phyloP scores from a whole-genome alignment of 2,797 vertebrate genomes.

The Esox lucius region DNA sequence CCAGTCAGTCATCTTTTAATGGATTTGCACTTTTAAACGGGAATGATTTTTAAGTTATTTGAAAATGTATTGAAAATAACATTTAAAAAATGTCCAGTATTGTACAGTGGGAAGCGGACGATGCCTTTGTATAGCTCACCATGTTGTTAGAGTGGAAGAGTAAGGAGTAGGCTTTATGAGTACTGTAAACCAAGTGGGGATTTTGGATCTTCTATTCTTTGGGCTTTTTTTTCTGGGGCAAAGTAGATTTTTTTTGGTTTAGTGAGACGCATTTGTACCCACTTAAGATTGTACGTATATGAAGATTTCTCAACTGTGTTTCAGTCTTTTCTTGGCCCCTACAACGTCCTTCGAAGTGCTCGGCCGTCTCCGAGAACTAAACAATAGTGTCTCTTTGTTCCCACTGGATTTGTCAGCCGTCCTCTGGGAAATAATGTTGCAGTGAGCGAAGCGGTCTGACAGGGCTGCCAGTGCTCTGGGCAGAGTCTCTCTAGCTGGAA shows the following conservation, averaged over 20 bases:
- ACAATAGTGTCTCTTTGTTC: not conserved
- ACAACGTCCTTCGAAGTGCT: not conserved
- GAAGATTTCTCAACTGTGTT: not conserved
- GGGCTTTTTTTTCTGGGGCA: not conserved
- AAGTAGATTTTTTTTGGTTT: not conserved
- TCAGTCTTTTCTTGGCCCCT: not conserved
- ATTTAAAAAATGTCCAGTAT: slow-evolving; percentile 38
- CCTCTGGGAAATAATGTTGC: not conserved
- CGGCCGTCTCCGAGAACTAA: not conserved
- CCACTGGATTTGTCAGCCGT: not conserved
- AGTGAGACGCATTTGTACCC: not conserved
- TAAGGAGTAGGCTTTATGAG: slow-evolving; percentile 49
- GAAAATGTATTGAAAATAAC: slow-evolving; percentile 35
- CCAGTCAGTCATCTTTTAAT: slow-evolving; percentile 40
- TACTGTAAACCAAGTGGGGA: slow-evolving; percentile 42
- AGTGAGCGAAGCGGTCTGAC: not conserved
- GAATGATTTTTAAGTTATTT: slow-evolving; percentile 56
- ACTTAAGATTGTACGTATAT: not conserved
- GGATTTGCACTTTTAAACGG: slow-evolving; percentile 59
- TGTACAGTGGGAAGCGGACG: slow-evolving; percentile 49
- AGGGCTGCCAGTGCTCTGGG: not conserved
- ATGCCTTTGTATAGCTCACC: slow-evolving; percentile 57
- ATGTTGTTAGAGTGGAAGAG: slow-evolving; percentile 53
- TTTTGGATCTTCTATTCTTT: slow-evolving; percentile 25
- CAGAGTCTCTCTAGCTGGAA: not conserved